phyloP scores from a whole-genome alignment of 2,888 invertebrate species.

The Hydraecia micacea region DNA sequence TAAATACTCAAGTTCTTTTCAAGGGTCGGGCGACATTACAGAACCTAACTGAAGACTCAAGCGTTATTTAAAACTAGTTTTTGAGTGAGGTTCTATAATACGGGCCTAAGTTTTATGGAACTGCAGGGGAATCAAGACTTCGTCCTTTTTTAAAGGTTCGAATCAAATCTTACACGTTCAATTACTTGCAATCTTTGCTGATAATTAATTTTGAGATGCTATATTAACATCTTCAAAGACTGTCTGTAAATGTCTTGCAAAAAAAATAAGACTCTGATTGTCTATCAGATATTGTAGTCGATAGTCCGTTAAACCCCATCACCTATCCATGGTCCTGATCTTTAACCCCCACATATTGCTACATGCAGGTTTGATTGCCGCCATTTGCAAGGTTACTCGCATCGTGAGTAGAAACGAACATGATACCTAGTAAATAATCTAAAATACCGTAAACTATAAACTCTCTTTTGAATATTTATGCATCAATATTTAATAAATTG shows the following conservation, averaged over 20 bases:
- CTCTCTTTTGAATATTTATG: conserved; percentile 8
- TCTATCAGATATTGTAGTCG: conserved; percentile 1
- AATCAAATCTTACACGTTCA: neutral
- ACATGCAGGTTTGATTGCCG: conserved; percentile 50
- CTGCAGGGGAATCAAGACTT: neutral
- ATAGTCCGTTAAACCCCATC: conserved; percentile 32
- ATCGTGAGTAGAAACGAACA: conserved; percentile 19
- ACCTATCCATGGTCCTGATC: conserved; percentile 43
- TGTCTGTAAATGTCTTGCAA: neutral
- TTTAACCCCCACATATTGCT: conserved; percentile 60
- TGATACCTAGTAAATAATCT: conserved; percentile 12
- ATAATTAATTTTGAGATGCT: neutral
- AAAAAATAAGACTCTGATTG: conserved; percentile 15
- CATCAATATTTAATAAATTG: neutral
- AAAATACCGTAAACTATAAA: conserved; percentile 25
- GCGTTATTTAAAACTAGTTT: no score
- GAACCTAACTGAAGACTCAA: no score
- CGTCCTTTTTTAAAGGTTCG: neutral
- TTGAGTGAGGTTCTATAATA: no score
- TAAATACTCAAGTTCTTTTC: neutral
- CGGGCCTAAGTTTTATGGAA: neutral
- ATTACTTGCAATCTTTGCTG: neutral
- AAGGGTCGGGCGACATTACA: no score
- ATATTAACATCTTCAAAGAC: neutral
- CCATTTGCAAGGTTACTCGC: conserved; percentile 35